Evolutionary conservation across 2,797 vertebrate species (phyloP), one percentile per base, ranked within the genome.

Genomic region (Mormyrops attenuatus): DNA sequence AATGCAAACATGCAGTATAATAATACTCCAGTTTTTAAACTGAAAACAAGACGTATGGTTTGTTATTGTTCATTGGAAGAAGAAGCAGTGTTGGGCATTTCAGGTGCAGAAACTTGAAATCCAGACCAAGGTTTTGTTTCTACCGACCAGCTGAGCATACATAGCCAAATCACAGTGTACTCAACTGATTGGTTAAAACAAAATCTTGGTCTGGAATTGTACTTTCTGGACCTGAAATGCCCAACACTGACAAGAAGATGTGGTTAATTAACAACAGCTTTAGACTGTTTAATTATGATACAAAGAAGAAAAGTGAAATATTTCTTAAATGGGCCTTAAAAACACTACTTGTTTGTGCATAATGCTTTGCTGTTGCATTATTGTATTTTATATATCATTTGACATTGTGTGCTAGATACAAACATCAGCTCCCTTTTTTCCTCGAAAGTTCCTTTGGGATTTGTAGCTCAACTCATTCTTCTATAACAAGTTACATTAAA

Each of bases 361-460:
- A 66, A 30, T 44, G 34, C 47, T 85, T 88, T 49, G 2, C 90
- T 41, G 30, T 85, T 63, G 50, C 60, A 80, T 17, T 89, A 88
- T 86, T 92, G 89, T 69, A 60, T 1, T 89, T 89, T 34, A 55
- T 49, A 92, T 91, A 93, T 92, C 92, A 93, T 88, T 87, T 92
- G 92, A 88, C 34, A 50, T 6, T 20, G 80, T 50, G 20, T 85
- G 22, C 6, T 22, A 38, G 44, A 26, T 47, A 84, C n/a, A 50
- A 85, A 85, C 44, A 13, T 85, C n/a, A 11, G 2, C 4, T 82
- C 53, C 85, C 85, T 88, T 34, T 63, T 90, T 90, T 92, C 92
- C 91, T 90, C 91, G 88, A 80, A 89, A 47, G 89, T 91, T 77
- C 6, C 38, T 44, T 41, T 44, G 38, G 2, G 17, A 15, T 44